Conservation (phyloP, 2,113 vertebrate genomes). For the Lampris megalopsis region DNA sequence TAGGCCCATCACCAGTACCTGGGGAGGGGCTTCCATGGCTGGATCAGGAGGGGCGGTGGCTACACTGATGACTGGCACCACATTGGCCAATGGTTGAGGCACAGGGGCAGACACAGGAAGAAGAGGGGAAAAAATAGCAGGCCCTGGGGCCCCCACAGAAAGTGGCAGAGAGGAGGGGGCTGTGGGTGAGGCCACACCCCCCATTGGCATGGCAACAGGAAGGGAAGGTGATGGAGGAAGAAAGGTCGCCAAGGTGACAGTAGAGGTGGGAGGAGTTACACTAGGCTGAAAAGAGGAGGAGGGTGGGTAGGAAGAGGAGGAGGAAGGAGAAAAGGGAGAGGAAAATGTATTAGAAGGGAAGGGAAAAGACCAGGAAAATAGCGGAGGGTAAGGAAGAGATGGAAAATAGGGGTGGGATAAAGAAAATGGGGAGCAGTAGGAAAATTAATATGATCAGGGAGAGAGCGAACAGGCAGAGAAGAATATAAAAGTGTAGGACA, state of each 20-base stretch:
- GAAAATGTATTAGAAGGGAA: conserved; percentile 29
- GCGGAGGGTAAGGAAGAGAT: conserved; percentile 11
- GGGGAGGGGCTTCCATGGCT: conserved; percentile 85
- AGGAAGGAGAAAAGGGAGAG: not conserved
- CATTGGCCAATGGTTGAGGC: conserved; percentile 85
- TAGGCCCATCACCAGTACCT: conserved; percentile 84
- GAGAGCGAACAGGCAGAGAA: not conserved
- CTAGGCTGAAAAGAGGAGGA: conserved; percentile 65
- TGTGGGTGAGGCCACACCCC: conserved; percentile 59
- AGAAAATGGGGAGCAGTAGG: not conserved
- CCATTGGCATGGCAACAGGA: conserved; percentile 62
- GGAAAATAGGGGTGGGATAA: not conserved
- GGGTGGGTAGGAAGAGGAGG: too few species aligned
- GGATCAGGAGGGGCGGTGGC: conserved; percentile 87
- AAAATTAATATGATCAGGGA: not conserved
- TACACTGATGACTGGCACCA: conserved; percentile 91
- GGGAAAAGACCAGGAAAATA: conserved; percentile 20
- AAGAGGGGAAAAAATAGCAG: conserved; percentile 79
- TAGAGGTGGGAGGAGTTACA: conserved; percentile 47
- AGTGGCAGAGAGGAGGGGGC: conserved; percentile 60
- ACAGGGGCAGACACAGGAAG: conserved; percentile 77
- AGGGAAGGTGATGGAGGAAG: conserved; percentile 53
- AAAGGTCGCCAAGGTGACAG: conserved; percentile 52
- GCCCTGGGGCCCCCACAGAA: conserved; percentile 70
- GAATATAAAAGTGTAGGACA: not conserved